A percentile compares a stretch with the other conserved stretches of the same genome.
Conservation (phyloP, 1,140 invertebrate species). For the Eupristina koningsbergeri region DNA sequence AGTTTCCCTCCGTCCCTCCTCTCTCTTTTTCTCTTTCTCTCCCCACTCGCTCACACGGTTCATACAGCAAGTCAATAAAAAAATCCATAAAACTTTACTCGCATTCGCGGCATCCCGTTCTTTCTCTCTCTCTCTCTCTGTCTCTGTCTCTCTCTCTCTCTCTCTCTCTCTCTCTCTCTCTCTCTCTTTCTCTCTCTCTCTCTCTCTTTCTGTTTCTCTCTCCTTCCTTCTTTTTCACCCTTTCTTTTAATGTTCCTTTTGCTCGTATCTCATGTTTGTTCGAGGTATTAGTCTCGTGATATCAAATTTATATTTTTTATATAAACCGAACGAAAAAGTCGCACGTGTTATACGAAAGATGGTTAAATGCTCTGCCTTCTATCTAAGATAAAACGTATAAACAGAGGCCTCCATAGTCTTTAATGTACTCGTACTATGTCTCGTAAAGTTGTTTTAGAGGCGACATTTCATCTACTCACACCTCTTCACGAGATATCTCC, state of each 20-base stretch:
- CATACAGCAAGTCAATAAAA: constrained; percentile 64
- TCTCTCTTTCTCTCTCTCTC: background rate
- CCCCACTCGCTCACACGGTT: constrained; percentile 11
- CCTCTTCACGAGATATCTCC: background rate
- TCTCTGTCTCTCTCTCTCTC: background rate
- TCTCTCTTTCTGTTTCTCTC: background rate
- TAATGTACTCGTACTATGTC: constrained; percentile 55
- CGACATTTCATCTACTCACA: background rate
- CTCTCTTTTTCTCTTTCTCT: background rate
- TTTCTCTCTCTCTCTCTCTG: background rate
- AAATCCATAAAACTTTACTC: constrained; percentile 71
- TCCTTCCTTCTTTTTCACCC: constrained; percentile 6
- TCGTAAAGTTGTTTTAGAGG: constrained; percentile 33
- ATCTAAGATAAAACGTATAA: too few species aligned
- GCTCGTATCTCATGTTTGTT: background rate
- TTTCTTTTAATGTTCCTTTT: background rate
- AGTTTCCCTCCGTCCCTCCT: background rate
- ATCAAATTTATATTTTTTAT: background rate
- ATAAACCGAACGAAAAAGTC: too few species aligned
- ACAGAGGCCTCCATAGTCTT: constrained; percentile 46
- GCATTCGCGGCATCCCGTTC: constrained; percentile 49
- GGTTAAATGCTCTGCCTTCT: too few species aligned
- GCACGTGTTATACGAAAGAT: too few species aligned
- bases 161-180: constrained; percentile 6
- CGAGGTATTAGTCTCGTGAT: constrained; percentile 24